Evolutionary conservation across 2,888 invertebrate species (phyloP).

Genomic region (Eucriotettix oculatus): DNA sequence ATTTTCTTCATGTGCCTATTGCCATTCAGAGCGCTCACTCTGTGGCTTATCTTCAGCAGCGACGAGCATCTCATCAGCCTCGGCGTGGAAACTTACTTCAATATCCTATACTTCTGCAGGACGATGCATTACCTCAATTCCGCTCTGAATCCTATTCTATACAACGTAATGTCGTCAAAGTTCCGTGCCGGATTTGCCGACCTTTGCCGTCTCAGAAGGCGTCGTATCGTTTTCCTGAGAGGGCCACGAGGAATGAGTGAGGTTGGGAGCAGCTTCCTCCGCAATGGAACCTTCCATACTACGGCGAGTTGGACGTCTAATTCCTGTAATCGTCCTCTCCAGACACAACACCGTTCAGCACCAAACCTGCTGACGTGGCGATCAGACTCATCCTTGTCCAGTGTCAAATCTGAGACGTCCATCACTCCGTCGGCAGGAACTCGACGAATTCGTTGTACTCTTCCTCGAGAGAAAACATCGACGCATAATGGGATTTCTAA

Average conservation of each 20-base stretch:
- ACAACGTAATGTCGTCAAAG: slow-evolving; percentile 83
- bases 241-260: no score
- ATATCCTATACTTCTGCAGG: slow-evolving; percentile 67
- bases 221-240: background rate
- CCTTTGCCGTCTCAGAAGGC: slow-evolving; percentile 32
- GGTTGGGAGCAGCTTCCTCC: background rate
- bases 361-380: slow-evolving; percentile 14
- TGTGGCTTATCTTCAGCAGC: slow-evolving; percentile 70
- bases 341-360: slow-evolving; percentile 12
- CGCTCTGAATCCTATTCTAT: slow-evolving; percentile 78
- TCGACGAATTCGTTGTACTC: no score
- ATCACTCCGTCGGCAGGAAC: no score
- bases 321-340: slow-evolving; percentile 7
- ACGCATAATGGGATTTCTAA: no score
- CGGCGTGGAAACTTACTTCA: slow-evolving; percentile 67
- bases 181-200: slow-evolving; percentile 68
- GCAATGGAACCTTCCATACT: background rate
- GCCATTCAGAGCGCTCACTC: slow-evolving; percentile 72
- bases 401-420: no score
- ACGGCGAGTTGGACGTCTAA: slow-evolving; percentile 12
- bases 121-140: slow-evolving; percentile 82
- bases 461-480: no score
- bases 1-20: slow-evolving; percentile 81
- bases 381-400: slow-evolving; percentile 9
- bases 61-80: slow-evolving; percentile 41